Percentiles rank a stretch among this genome's conserved stretches.
Conservation (phyloP, 2,113 vertebrate genomes). For the Anarrhichthys ocellatus region DNA sequence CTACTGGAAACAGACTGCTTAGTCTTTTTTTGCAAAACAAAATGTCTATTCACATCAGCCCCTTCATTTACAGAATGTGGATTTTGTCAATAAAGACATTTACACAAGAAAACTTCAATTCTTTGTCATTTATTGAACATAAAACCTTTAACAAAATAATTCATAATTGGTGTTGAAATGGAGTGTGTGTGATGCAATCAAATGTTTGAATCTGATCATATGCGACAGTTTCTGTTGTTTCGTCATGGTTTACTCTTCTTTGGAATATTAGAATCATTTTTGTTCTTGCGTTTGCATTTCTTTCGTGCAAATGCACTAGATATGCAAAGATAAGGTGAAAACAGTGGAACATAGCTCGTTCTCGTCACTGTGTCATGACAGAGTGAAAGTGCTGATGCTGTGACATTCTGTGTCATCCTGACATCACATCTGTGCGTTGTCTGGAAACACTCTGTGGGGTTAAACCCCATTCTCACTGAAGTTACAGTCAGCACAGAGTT, state of each 20-base stretch:
- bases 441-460: slow-evolving; percentile 63
- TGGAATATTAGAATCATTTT: slow-evolving; percentile 18
- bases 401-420: slow-evolving; percentile 8
- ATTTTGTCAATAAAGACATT: background rate
- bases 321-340: background rate
- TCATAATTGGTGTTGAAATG: background rate
- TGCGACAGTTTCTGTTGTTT: background rate
- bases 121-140: background rate
- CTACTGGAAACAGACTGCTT: too few species aligned
- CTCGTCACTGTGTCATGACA: background rate
- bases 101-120: background rate
- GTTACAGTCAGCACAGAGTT: slow-evolving; percentile 48
- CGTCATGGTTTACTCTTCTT: background rate
- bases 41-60: background rate
- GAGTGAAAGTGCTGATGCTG: slow-evolving; percentile 53
- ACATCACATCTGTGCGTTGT: slow-evolving; percentile 54
- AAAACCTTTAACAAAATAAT: background rate
- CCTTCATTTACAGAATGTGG: background rate
- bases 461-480: slow-evolving; percentile 44
- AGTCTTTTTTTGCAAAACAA: too few species aligned
- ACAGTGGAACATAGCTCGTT: slow-evolving; percentile 34
- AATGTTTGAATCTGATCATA: background rate
- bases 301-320: background rate
- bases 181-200: background rate
- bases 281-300: background rate